Evolutionary conservation across 1,140 invertebrate genomes (phyloP).

Genomic region (Idris sp.): DNA sequence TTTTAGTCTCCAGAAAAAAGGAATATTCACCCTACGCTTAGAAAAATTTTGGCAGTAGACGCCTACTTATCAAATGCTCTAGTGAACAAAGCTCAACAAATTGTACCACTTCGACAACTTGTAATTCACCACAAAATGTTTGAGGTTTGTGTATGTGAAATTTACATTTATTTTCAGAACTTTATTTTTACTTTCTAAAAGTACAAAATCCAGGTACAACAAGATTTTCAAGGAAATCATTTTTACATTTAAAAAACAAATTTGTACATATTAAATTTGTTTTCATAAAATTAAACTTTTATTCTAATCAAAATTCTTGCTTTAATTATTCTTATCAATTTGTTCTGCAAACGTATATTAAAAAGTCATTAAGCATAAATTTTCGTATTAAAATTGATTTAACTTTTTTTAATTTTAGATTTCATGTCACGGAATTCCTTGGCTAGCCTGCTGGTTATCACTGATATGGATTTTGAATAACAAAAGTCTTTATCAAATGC

Average conservation of each 20-base stretch:
- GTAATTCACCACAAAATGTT: conserved; percentile 47
- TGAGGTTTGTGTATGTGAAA: conserved; percentile 20
- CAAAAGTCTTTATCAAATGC: conserved; percentile 84
- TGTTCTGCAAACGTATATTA: too few species aligned
- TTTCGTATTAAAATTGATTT: neutral
- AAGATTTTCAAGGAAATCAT: too few species aligned
- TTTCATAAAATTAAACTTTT: too few species aligned
- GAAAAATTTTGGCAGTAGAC: conserved; percentile 81
- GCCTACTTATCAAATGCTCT: conserved; percentile 82
- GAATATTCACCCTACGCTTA: conserved; percentile 78
- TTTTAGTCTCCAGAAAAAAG: too few species aligned
- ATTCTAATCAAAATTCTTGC: too few species aligned
- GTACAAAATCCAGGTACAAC: too few species aligned
- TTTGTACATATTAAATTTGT: too few species aligned
- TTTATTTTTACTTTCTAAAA: conserved; percentile 3
- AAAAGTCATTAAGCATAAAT: too few species aligned
- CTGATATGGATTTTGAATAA: conserved; percentile 86
- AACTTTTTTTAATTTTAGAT: conserved; percentile 82
- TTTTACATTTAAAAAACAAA: too few species aligned
- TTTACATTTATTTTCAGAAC: too few species aligned
- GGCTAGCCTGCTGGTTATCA: conserved; percentile 86
- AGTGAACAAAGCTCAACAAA: conserved; percentile 80
- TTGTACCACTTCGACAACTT: conserved; percentile 80
- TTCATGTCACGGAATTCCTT: conserved; percentile 93
- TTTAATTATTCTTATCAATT: too few species aligned